phyloP scores from a whole-genome alignment of 2,888 invertebrate genomes.

The Lepidochitona cinerea region DNA sequence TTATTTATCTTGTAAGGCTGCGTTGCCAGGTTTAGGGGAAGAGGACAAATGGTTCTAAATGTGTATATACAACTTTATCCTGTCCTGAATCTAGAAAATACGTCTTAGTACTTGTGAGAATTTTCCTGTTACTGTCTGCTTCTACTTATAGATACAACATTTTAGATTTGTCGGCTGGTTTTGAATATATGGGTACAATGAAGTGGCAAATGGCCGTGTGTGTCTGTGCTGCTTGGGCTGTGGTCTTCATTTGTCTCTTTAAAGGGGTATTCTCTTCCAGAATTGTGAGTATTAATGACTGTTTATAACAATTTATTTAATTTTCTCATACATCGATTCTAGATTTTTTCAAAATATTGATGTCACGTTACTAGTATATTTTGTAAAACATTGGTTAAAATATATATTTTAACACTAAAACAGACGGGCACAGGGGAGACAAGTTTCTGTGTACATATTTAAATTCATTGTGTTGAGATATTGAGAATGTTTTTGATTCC shows the following conservation, averaged over 20 bases:
- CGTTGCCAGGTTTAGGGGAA: no score
- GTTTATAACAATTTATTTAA: background rate
- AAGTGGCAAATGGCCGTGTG: background rate
- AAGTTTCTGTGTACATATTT: no score
- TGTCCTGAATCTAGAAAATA: no score
- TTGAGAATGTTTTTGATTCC: no score
- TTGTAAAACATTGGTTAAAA: no score
- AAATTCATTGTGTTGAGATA: no score
- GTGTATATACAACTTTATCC: background rate
- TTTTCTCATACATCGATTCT: background rate
- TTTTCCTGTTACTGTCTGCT: background rate
- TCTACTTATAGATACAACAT: background rate
- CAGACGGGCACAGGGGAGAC: no score
- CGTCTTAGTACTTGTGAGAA: no score
- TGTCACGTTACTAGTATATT: no score
- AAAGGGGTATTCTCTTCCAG: conserved; percentile 1
- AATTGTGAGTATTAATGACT: background rate
- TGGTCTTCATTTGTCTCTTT: background rate
- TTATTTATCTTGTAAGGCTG: background rate
- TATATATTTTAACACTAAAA: no score
- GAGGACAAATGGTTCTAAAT: background rate
- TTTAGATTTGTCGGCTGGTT: background rate
- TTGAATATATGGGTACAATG: background rate
- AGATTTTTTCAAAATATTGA: no score
- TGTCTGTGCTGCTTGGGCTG: background rate